Conservation (phyloP, 1,140 invertebrate species). For the Archivesica marissinica region DNA sequence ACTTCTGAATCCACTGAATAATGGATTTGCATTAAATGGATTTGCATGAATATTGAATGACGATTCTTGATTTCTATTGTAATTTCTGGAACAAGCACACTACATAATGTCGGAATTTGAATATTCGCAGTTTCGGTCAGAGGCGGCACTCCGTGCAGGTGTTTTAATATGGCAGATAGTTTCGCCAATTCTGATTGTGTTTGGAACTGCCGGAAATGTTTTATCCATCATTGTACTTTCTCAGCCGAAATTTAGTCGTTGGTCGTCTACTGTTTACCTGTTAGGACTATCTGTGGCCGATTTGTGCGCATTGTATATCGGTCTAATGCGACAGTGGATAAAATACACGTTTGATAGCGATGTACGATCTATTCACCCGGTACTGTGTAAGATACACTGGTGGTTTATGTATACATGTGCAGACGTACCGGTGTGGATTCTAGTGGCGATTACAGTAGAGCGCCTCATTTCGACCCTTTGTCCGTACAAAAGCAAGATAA, state of each 20-base stretch:
- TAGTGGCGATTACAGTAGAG: conserved; percentile 73
- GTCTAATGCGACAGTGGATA: conserved; percentile 68
- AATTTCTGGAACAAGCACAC: too few relatives aligned
- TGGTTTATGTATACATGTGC: conserved; percentile 68
- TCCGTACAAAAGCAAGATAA: conserved; percentile 64
- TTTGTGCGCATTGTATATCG: conserved; percentile 67
- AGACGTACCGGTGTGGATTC: conserved; percentile 71
- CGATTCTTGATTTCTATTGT: too few relatives aligned
- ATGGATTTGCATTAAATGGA: too few relatives aligned
- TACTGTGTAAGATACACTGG: conserved; percentile 66
- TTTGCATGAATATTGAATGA: too few relatives aligned
- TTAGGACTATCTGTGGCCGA: conserved; percentile 65
- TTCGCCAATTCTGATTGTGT: conserved; percentile 62
- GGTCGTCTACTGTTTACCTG: conserved; percentile 63
- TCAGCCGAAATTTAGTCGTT: conserved; percentile 35
- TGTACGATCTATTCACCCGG: conserved; percentile 43
- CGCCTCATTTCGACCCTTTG: conserved; percentile 69
- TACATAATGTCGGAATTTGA: conserved; percentile 23
- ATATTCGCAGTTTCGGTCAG: conserved; percentile 42
- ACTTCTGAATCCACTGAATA: too few relatives aligned
- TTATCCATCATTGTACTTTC: conserved; percentile 66
- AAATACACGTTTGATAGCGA: conserved; percentile 48
- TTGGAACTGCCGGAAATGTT: conserved; percentile 69
- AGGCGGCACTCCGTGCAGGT: not conserved
- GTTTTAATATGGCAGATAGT: conserved; percentile 50